phyloP scores from a whole-genome alignment of 1,140 invertebrate species.

The Drosophila albomicans region DNA sequence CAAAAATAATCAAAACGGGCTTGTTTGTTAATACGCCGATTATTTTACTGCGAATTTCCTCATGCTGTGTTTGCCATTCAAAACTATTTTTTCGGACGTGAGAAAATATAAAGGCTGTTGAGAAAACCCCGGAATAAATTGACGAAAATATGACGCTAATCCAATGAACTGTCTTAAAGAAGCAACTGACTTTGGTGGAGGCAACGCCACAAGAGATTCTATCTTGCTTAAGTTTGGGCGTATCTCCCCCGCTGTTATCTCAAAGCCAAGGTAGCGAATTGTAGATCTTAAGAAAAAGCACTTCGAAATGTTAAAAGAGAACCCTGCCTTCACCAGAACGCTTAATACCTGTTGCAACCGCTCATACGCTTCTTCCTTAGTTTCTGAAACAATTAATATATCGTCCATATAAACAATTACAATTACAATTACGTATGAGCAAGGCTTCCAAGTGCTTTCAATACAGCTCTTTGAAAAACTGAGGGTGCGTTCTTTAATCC shows the following conservation, averaged over 20 bases:
- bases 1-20: no score
- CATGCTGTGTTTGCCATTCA: slow-evolving; percentile 1
- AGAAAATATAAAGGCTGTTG: slow-evolving; percentile 5
- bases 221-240: slow-evolving; percentile 2
- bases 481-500: no score
- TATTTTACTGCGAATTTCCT: background rate
- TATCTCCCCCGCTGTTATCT: background rate
- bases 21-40: background rate
- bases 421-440: no score
- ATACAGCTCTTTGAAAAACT: no score
- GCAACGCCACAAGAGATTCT: background rate
- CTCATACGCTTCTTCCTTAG: background rate
- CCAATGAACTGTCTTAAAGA: background rate
- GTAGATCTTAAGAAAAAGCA: slow-evolving; percentile 15
- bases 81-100: slow-evolving; percentile 12
- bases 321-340: background rate
- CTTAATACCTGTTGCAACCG: background rate
- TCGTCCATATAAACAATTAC: no score
- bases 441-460: background rate
- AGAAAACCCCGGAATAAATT: slow-evolving; percentile 5
- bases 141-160: slow-evolving; percentile 2
- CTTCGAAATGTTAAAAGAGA: background rate
- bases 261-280: background rate
- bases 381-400: background rate
- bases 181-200: background rate